Evolutionary conservation across 2,888 invertebrate genomes (phyloP).

Genomic region (Hartigia nigra): DNA sequence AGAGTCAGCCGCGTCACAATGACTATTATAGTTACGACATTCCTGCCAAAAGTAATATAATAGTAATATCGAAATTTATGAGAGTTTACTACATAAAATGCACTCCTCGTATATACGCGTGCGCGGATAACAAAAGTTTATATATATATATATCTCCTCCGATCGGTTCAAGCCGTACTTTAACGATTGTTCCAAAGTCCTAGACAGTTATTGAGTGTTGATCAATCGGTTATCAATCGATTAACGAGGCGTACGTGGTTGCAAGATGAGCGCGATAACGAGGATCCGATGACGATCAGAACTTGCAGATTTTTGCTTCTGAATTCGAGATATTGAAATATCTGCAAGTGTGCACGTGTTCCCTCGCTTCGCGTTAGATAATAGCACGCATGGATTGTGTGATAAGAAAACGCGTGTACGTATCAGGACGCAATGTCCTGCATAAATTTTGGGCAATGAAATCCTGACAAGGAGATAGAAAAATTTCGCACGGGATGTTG

Average conservation of each 20-base stretch:
- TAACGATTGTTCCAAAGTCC: not conserved
- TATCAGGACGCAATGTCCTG: not conserved
- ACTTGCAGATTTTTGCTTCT: not conserved
- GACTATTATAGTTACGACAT: constrained; percentile 53
- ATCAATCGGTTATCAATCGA: too few relatives aligned
- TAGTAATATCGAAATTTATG: constrained; percentile 57
- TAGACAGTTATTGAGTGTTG: not conserved
- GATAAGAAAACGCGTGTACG: not conserved
- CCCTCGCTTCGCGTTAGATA: not conserved
- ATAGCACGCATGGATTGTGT: not conserved
- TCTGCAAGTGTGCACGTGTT: not conserved
- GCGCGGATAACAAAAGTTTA: constrained; percentile 27
- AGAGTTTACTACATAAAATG: constrained; percentile 31
- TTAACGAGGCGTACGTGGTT: not conserved
- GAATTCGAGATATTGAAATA: not conserved
- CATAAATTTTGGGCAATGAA: not conserved
- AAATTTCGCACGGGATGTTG: not conserved
- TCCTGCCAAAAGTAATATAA: constrained; percentile 64
- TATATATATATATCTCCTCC: constrained; percentile 26
- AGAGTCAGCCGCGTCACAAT: not conserved
- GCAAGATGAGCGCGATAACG: not conserved
- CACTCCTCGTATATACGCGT: constrained; percentile 12
- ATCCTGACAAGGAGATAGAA: not conserved
- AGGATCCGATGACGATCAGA: not conserved
- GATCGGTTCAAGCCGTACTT: not conserved